A percentile compares a stretch with the other conserved stretches of the same genome.
Evolutionary conservation across 2,113 vertebrate species (phyloP).

Genomic region (Bos taurus): ARS-UCD2.0 NC_037336.1:23380001-23380500

Average conservation of each 20-base stretch:
- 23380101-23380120: neutral
- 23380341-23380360: neutral
- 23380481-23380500: neutral
- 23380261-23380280: neutral
- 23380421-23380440: neutral
- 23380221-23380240: neutral
- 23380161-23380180: neutral
- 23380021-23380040: neutral
- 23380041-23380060: neutral
- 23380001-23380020: neutral
- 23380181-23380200: neutral
- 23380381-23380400: neutral
- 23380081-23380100: constrained; percentile 1
- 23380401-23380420: neutral
- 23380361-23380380: neutral
- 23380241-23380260: neutral
- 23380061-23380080: constrained; percentile 15
- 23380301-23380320: neutral
- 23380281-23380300: neutral
- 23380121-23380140: constrained; percentile 31
- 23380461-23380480: neutral
- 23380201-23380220: neutral
- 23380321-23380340: neutral
- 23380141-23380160: neutral
- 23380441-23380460: neutral